phyloP scores from a whole-genome alignment of 2,888 invertebrate species.

The Clistopyga incitator region DNA sequence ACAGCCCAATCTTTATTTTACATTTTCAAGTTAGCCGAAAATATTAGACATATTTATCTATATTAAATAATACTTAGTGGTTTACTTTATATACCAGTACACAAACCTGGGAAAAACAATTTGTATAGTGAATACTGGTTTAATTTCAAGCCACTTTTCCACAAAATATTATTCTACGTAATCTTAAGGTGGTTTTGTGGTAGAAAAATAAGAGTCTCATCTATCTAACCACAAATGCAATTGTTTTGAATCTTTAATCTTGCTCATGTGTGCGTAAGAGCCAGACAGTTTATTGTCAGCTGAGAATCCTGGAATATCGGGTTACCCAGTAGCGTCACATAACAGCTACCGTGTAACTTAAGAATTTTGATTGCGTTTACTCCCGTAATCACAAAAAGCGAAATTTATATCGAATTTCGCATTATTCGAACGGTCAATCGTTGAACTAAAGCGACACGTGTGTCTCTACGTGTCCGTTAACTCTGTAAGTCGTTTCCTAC shows the following conservation, averaged over 20 bases:
- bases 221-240: background rate
- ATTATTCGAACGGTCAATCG: background rate
- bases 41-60: no score
- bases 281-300: background rate
- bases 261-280: background rate
- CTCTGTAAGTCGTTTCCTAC: background rate
- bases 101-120: no score
- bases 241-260: background rate
- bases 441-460: background rate
- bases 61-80: no score
- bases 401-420: constrained; percentile 22
- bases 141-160: background rate
- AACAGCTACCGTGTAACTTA: constrained; percentile 3
- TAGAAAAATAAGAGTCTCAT: no score
- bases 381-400: constrained; percentile 12
- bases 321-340: background rate
- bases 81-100: no score
- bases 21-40: no score
- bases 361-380: background rate
- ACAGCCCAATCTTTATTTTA: no score
- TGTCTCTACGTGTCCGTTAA: background rate
- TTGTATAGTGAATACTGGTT: background rate
- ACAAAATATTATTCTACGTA: no score
- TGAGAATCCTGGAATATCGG: constrained; percentile 20
- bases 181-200: no score